Evolutionary conservation across 2,888 invertebrate genomes (phyloP).

Genomic region (Hypomecis punctinalis): DNA sequence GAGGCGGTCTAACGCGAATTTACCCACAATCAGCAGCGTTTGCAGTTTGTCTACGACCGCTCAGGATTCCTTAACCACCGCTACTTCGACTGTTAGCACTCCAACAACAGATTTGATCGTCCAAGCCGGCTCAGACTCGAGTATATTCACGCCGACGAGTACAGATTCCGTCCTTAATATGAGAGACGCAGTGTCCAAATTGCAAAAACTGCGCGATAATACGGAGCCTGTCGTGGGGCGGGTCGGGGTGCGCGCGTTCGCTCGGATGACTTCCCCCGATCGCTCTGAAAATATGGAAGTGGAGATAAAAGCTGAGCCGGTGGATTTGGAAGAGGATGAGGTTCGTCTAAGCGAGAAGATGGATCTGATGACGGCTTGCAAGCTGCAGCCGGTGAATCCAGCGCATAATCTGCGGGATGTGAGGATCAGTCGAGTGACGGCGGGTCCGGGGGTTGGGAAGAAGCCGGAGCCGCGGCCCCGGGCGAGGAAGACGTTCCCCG

Average conservation of each 20-base stretch:
- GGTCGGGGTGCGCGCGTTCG: conserved; percentile 77
- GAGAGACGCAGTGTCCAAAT: conserved; percentile 63
- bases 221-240: conserved; percentile 63
- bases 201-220: conserved; percentile 59
- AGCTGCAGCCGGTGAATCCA: conserved; percentile 67
- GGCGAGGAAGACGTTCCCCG: conserved; percentile 76
- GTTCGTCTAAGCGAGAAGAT: conserved; percentile 67
- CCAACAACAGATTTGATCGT: conserved; percentile 56
- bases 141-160: conserved; percentile 66
- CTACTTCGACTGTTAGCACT: neutral
- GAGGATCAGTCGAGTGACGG: conserved; percentile 68
- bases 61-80: conserved; percentile 39
- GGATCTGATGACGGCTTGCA: conserved; percentile 73
- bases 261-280: conserved; percentile 70
- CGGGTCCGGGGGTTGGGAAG: conserved; percentile 49
- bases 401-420: conserved; percentile 65
- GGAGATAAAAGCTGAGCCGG: conserved; percentile 76
- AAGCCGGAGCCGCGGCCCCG: conserved; percentile 61
- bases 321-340: conserved; percentile 72
- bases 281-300: conserved; percentile 57
- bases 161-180: conserved; percentile 61
- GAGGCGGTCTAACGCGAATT: conserved; percentile 44
- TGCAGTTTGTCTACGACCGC: conserved; percentile 62
- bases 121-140: conserved; percentile 56
- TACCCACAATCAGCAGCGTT: conserved; percentile 72